Base-by-base conservation (phyloP, 2,888 invertebrate species). In the Polyommatus icarus region DNA sequence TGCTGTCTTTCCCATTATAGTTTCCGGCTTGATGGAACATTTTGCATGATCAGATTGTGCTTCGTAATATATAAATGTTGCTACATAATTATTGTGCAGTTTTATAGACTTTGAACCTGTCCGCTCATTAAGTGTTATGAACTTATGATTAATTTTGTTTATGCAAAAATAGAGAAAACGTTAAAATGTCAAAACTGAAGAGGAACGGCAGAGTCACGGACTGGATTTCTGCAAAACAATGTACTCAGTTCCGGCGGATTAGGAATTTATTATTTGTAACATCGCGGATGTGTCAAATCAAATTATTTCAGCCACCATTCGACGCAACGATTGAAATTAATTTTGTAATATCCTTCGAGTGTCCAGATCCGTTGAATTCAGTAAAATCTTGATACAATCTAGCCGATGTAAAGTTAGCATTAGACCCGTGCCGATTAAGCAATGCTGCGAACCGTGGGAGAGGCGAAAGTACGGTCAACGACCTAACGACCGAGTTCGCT, bases 1-100 rank as follows among this genome's bases (percentile, higher is more conserved):
- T 78, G 95, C 86, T 71, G 94, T 94, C 87, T 93, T 95, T 87
- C 95, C 94, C 88, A 95, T 90, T 83, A 95, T 89, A 77, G 95
- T 95, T 85, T 96, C 96, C 88, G 95, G 96, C 96, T 96, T 77
- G 32, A 46, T 46, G 40, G 59, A 40, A 73, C 73, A 75, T 75
- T 20, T 61, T 46, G 57, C 50, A 57, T 59, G 24, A 73, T 15
- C 59, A 40, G 18, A n/a, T 24, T 67, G 12, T 59, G 15, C 76
- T 67, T 32, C 10, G 24, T 32, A 32, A 18, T 5, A 67, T 32
- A 15, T 32, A 15, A 67, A 32, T 6, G 6, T 18, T 15, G 29
- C 15, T 67, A 32, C 1, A 67, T 5, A 29, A 67, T 5, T 67
- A 67, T 15, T 29, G 6, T 29, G 67, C 67, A 67, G 67, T 67